phyloP scores from a whole-genome alignment of 2,797 vertebrate genomes.

The Rhinoraja longicauda region DNA sequence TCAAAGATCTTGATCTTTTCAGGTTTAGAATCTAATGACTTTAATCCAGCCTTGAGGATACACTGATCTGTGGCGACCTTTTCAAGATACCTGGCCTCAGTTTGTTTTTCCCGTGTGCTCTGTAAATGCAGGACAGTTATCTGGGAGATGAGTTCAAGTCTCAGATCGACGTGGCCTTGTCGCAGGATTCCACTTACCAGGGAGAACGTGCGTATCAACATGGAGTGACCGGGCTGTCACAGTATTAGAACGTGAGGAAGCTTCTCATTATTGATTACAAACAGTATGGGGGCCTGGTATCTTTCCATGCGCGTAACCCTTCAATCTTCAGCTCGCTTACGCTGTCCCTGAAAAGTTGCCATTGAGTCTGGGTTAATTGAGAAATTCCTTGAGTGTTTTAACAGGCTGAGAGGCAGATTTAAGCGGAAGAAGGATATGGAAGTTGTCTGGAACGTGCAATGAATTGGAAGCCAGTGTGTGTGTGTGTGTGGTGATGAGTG shows the following conservation, averaged over 20 bases:
- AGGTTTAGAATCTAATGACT: background rate
- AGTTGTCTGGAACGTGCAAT: background rate
- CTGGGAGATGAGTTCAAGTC: constrained; percentile 98
- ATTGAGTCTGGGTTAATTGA: background rate
- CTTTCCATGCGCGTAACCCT: background rate
- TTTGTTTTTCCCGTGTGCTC: background rate
- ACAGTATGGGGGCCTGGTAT: background rate
- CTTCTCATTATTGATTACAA: background rate
- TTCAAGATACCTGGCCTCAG: background rate
- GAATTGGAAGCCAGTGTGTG: background rate
- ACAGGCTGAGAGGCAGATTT: too few species aligned
- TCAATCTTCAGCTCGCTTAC: background rate
- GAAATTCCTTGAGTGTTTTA: background rate
- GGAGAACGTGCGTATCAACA: constrained; percentile 98
- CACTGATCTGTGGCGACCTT: too few species aligned
- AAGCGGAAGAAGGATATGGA: too few species aligned
- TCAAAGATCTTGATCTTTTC: background rate
- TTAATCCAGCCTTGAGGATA: too few species aligned
- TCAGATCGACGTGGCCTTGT: constrained; percentile 96
- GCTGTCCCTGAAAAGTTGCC: background rate
- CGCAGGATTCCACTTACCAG: constrained; percentile 98
- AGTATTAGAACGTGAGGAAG: constrained; percentile 93
- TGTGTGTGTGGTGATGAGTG: too few species aligned
- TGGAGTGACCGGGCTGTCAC: constrained; percentile 97
- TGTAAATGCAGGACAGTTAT: constrained; percentile 83